Conservation (phyloP, 2,888 invertebrate species). For the Phortica magna region DNA sequence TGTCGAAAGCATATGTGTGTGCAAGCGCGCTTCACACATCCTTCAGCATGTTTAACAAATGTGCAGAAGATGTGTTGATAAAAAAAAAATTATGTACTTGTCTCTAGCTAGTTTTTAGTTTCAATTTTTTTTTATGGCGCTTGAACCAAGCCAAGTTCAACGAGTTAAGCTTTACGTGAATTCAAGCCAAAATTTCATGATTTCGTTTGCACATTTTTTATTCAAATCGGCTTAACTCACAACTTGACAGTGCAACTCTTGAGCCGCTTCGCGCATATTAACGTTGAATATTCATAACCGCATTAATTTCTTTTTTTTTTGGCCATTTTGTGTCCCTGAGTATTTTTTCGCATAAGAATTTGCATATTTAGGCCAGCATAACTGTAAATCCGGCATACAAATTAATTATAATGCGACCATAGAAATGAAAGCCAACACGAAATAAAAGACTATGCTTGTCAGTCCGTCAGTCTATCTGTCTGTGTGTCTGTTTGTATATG, state of each 20-base stretch:
- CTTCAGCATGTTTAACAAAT: no score
- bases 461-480: constrained; percentile 55
- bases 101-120: no score
- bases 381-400: constrained; percentile 40
- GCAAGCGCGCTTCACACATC: no score
- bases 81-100: no score
- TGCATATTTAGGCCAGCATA: constrained; percentile 64
- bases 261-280: neutral
- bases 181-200: neutral
- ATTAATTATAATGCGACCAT: constrained; percentile 65
- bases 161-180: neutral
- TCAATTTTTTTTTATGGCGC: no score
- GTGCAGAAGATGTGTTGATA: no score
- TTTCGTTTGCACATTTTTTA: neutral
- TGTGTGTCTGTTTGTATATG: constrained; percentile 56
- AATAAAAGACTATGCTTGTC: constrained; percentile 60
- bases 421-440: constrained; percentile 44
- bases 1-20: neutral
- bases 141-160: neutral
- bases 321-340: constrained; percentile 14
- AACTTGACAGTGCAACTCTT: neutral
- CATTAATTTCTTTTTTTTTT: constrained; percentile 43
- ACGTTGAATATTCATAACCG: constrained; percentile 17
- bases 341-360: constrained; percentile 55
- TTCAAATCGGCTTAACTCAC: constrained; percentile 23